phyloP scores from a whole-genome alignment of 1,140 invertebrate species.

The Rhyzopertha dominica region DNA sequence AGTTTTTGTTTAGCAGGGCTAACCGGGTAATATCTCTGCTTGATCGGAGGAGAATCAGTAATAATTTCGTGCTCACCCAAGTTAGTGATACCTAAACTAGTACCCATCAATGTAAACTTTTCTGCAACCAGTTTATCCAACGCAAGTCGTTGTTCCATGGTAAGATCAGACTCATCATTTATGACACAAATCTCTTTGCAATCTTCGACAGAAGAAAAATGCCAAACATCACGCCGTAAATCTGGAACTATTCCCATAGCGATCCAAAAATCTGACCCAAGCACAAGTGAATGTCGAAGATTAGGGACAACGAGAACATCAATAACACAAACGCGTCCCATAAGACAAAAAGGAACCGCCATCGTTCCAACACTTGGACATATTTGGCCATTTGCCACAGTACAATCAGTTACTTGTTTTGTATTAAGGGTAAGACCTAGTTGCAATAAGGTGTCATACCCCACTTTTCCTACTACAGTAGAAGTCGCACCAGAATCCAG shows the following conservation, averaged over 20 bases:
- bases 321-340: constrained; percentile 5
- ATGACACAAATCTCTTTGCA: constrained; percentile 20
- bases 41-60: constrained; percentile 23
- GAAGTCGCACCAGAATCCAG: constrained; percentile 9
- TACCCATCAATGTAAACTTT: not conserved
- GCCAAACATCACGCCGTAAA: constrained; percentile 18
- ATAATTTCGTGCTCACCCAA: constrained; percentile 11
- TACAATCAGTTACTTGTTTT: too few species aligned
- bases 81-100: constrained; percentile 14
- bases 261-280: constrained; percentile 26
- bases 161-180: not conserved
- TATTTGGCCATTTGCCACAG: constrained; percentile 20
- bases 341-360: constrained; percentile 14
- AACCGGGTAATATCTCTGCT: constrained; percentile 25
- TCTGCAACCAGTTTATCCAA: not conserved
- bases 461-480: not conserved
- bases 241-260: constrained; percentile 23
- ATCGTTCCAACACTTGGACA: constrained; percentile 16
- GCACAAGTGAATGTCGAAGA: constrained; percentile 13
- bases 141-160: not conserved
- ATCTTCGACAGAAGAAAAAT: constrained; percentile 15
- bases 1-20: constrained; percentile 15
- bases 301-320: constrained; percentile 20
- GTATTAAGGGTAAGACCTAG: too few species aligned
- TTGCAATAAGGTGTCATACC: too few species aligned